Base-by-base conservation (phyloP, 2,797 vertebrate species). In the Danio albolineatus region DNA sequence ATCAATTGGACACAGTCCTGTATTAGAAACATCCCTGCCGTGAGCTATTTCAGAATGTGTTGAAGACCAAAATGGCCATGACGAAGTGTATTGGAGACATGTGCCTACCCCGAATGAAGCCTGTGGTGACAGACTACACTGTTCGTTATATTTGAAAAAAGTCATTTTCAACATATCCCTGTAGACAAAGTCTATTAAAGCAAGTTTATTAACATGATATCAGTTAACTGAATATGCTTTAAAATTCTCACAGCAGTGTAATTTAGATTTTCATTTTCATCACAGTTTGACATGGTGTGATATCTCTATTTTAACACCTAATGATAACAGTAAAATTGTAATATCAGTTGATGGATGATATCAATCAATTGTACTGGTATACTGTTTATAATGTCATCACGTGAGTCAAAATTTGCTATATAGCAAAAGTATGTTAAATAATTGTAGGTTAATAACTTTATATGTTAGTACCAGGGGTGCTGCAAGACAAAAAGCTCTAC, bases 181-280 rank as follows among this genome's bases (percentile, higher is more conserved):
- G 14, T 14, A 56, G 61, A 65, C 48, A 65, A n/a, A 54, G 49
- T 36, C 43, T 38, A 60, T 48, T 78, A 49, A 78, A 48, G 5
- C 43, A 48, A 5, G 12, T 69, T 12, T 49, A 59, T 60, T 49
- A 59, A 2, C 5, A 1, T 51, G 6, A 72, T 82, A 59, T 51
- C 4, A 53, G 16, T 5, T 67, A 7, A 38, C 53, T 64, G 43
- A 62, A 49, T 64, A 64, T 43, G 38, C 6, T 16, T 65, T 56
- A 5, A 62, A 43, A 48, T 46, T 64, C 51, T 56, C n/a, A 14
- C 17, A 21, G 65, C 38, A n/a, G 48, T 70, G 43, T 43, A 36
- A 57, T 76, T 71, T 71, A 66, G 14, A 57, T 65, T 75, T 72
- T 16, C 72, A 77, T 76, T 76, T 72, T 64, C 28, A 71, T 56